A percentile compares a stretch with the other conserved stretches of the same genome.
Evolutionary conservation across 2,888 invertebrate genomes (phyloP).

Genomic region (Podabrus alpinus): DNA sequence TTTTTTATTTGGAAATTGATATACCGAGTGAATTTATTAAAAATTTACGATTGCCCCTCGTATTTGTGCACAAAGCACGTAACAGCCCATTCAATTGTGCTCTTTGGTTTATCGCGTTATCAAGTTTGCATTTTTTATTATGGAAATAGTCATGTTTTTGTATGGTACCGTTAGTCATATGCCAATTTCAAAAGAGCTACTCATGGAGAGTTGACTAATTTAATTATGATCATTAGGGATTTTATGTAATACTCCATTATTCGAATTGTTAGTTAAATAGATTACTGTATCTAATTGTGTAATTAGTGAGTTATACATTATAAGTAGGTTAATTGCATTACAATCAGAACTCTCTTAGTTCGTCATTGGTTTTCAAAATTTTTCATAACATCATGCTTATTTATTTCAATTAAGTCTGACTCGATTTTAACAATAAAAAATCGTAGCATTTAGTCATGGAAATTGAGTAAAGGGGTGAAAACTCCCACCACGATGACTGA

Average conservation of each 20-base stretch:
- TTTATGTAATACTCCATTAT: not conserved
- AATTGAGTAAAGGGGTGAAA: not conserved
- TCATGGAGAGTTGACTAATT: not conserved
- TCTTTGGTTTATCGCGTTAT: not conserved
- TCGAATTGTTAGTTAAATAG: not conserved
- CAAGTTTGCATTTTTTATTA: not conserved
- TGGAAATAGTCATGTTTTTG: not conserved
- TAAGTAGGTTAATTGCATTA: not conserved
- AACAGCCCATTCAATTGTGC: not conserved
- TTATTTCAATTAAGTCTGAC: not conserved
- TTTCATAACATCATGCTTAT: not conserved
- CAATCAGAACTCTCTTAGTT: not conserved
- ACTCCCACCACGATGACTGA: not conserved
- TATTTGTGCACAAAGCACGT: not conserved
- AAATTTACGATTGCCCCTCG: not conserved
- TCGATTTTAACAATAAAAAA: not conserved
- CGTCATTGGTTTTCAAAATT: not conserved
- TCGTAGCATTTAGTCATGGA: not conserved
- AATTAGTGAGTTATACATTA: not conserved
- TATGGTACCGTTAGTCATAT: not conserved
- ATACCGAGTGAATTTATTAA: not conserved
- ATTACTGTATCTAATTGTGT: not conserved
- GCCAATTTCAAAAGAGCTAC: not conserved
- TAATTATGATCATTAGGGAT: not conserved
- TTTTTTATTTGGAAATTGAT: no score